phyloP scores from a whole-genome alignment of 2,888 invertebrate species.

The Anthoptus insignis region DNA sequence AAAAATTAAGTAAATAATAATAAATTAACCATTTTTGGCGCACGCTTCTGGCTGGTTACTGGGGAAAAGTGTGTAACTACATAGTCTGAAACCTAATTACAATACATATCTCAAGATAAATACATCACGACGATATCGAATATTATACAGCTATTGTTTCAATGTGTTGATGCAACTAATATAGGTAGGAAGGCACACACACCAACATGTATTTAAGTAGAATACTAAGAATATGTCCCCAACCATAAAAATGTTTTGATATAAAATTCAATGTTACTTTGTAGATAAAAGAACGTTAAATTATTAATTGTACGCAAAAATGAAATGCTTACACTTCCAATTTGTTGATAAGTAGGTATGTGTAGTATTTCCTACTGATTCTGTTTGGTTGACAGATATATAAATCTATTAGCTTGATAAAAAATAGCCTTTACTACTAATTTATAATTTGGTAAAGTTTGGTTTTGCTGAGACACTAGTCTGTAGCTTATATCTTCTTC shows the following conservation, averaged over 20 bases:
- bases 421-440: too few species aligned
- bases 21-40: constrained; percentile 23
- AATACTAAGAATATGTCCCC: not conserved
- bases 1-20: not conserved
- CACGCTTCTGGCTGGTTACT: constrained; percentile 29
- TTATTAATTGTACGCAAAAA: too few species aligned
- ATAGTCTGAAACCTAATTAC: constrained; percentile 33
- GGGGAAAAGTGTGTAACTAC: constrained; percentile 31
- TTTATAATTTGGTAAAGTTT: too few species aligned
- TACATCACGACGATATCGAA: constrained; percentile 2
- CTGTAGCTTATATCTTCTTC: too few species aligned
- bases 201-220: not conserved
- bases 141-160: not conserved
- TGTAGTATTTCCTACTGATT: too few species aligned
- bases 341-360: too few species aligned
- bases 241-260: not conserved
- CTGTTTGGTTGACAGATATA: too few species aligned
- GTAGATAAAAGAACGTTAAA: too few species aligned
- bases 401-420: too few species aligned
- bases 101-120: constrained; percentile 40
- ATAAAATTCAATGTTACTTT: too few species aligned
- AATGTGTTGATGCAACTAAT: not conserved
- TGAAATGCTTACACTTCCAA: too few species aligned
- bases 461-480: too few species aligned
- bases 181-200: not conserved